Evolutionary conservation across 2,888 invertebrate species (phyloP), one percentile per base, ranked within the genome.

Genomic region (Rotaria socialis): DNA sequence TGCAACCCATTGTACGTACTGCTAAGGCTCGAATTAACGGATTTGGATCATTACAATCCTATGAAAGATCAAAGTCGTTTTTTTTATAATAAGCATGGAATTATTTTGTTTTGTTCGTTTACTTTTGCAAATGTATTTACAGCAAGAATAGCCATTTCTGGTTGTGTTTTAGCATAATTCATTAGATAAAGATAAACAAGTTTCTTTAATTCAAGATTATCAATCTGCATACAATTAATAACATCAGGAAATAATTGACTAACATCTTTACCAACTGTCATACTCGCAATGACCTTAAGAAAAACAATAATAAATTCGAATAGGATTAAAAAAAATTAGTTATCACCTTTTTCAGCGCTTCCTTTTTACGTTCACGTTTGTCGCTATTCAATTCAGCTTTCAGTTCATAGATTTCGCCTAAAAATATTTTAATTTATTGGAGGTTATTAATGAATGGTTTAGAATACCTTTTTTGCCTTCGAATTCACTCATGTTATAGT

Each of bases 221-320:
- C 99, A 0, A 99, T 99, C 92, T 99, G 99, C 98, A 99, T 99
- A 91, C 99, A 99, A 92, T 99, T 99, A 52, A 99, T 97, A 2
- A 99, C 99, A 91, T 99, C 99, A 0, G 99, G 98, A 91, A 99
- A 99, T 27, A 99, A 92, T 1, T 98, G 97, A 89, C 92, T 92
- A 89, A 99, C 99, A 93, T 99, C 99, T 93, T 99, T 99, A 86
- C 99, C 99, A 43, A 99, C 99, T 11, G 99, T 99, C 99, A 99
- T 99, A 88, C 97, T 97, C 47, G 99, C 99, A 90, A 99, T 80
- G n/a, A 80, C 80, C 67, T 80, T 7, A 35, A n/a, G 16, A 27
- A 67, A 14, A 67, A 67, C 6, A 80, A 5, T 2, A 41, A 47
- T 8, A 80, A 47, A 47, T 35, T 35, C 35, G 35, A 35, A 35